A percentile compares a stretch with the other conserved stretches of the same genome.
Conservation (phyloP, 2,888 invertebrate genomes). For the Sicus ferrugineus region DNA sequence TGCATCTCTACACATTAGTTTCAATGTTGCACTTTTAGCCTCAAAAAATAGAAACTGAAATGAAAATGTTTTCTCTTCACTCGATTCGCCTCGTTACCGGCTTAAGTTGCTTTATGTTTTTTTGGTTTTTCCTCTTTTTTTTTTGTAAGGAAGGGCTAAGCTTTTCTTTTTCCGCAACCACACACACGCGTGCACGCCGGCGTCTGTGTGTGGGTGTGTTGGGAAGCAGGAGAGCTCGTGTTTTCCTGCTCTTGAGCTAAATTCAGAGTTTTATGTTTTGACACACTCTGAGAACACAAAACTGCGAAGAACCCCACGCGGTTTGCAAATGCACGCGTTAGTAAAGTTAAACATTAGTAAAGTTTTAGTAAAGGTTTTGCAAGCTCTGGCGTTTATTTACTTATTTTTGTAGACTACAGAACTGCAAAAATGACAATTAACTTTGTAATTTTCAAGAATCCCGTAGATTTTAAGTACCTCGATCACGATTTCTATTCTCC, state of each 20-base stretch:
- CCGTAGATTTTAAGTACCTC: too few species aligned
- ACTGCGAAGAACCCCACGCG: too few species aligned
- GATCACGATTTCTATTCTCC: too few species aligned
- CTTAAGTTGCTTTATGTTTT: background rate
- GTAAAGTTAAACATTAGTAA: too few species aligned
- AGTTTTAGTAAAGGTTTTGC: too few species aligned
- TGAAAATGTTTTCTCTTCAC: conserved; percentile 4
- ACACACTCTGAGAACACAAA: conserved; percentile 6
- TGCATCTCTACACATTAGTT: background rate
- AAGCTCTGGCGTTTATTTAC: too few species aligned
- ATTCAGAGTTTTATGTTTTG: conserved; percentile 5
- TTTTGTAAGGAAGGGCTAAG: too few species aligned
- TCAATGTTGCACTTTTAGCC: background rate
- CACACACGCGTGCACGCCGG: background rate
- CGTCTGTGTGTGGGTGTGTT: background rate
- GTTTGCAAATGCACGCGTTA: too few species aligned
- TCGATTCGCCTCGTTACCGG: background rate
- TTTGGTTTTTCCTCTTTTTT: background rate
- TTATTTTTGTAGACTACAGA: too few species aligned
- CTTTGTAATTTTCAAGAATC: too few species aligned
- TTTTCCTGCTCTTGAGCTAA: conserved; percentile 22
- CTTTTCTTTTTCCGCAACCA: background rate
- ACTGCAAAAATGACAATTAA: too few species aligned
- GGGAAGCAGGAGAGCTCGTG: background rate
- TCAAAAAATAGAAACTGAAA: background rate